These are phyloP conservation scores for Notamacropus eugenii DNA, from an alignment of 2,797 vertebrate species.

Conservation along the genomic window DNA sequence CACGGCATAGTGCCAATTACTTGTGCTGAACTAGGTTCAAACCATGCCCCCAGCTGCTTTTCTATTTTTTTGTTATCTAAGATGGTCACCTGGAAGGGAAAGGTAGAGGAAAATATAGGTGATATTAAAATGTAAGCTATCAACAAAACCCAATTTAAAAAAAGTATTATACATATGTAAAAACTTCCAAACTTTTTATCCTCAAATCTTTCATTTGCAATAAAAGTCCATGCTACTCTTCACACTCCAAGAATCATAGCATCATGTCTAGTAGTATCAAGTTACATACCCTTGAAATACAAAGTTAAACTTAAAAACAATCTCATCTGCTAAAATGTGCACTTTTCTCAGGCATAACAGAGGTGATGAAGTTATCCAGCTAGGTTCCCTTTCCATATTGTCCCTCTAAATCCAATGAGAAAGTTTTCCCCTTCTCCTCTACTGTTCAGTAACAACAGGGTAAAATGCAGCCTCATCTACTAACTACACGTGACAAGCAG, in stretches of 20 bases:
- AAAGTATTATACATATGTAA: background rate
- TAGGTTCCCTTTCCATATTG: slow-evolving; percentile 70
- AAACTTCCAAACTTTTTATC: background rate
- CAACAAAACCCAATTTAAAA: background rate
- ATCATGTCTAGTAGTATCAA: slow-evolving; percentile 55
- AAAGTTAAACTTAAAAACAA: slow-evolving; percentile 74
- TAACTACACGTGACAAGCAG: background rate
- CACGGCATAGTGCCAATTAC: background rate
- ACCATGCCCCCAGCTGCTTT: no score
- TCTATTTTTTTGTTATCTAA: background rate
- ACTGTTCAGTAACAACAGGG: slow-evolving; percentile 54
- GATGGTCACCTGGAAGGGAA: background rate
- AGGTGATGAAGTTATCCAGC: slow-evolving; percentile 63
- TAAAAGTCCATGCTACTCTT: slow-evolving; percentile 23
- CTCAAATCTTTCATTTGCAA: slow-evolving; percentile 47
- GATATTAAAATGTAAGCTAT: background rate
- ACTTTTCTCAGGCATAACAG: slow-evolving; percentile 61
- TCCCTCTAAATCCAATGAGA: slow-evolving; percentile 65
- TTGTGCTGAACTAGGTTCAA: background rate
- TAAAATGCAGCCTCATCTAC: slow-evolving; percentile 66
- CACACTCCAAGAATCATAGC: slow-evolving; percentile 56
- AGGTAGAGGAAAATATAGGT: background rate
- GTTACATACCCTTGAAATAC: slow-evolving; percentile 70
- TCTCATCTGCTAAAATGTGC: slow-evolving; percentile 77
- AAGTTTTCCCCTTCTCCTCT: slow-evolving; percentile 48